Conservation (phyloP, 2,888 invertebrate species). For the Agrotis exclamationis region DNA sequence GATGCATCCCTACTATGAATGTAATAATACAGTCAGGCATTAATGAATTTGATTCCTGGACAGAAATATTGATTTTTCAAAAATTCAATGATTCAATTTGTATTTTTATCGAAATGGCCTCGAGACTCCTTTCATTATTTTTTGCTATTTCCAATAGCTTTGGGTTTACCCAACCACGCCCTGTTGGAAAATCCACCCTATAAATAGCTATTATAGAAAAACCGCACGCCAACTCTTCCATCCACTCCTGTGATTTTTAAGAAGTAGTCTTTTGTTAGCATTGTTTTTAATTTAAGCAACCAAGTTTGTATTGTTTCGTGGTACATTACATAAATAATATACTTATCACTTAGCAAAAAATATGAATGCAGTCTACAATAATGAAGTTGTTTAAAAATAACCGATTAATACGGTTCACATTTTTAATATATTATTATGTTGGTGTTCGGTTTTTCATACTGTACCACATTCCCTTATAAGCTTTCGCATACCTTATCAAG, state of each 20-base stretch:
- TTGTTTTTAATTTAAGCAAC: not conserved
- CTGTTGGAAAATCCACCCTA: too few relatives aligned
- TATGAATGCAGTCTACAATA: not conserved
- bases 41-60: too few relatives aligned
- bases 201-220: constrained; percentile 18
- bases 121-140: too few relatives aligned
- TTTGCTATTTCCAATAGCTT: too few relatives aligned
- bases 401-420: too few relatives aligned
- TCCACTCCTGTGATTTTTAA: not conserved
- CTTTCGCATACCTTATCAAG: constrained; percentile 2
- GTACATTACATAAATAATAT: constrained; percentile 2
- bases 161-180: too few relatives aligned
- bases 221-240: not conserved
- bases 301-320: not conserved
- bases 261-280: too few relatives aligned
- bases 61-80: too few relatives aligned
- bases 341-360: not conserved
- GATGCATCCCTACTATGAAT: too few relatives aligned
- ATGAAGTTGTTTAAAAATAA: not conserved
- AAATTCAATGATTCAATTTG: too few relatives aligned
- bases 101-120: too few relatives aligned
- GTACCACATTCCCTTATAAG: not conserved
- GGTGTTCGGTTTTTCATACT: constrained; percentile 36
- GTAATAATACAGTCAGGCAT: too few relatives aligned
- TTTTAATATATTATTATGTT: not conserved